phyloP scores from a whole-genome alignment of 2,888 invertebrate genomes.

The Drosophila basisetae region DNA sequence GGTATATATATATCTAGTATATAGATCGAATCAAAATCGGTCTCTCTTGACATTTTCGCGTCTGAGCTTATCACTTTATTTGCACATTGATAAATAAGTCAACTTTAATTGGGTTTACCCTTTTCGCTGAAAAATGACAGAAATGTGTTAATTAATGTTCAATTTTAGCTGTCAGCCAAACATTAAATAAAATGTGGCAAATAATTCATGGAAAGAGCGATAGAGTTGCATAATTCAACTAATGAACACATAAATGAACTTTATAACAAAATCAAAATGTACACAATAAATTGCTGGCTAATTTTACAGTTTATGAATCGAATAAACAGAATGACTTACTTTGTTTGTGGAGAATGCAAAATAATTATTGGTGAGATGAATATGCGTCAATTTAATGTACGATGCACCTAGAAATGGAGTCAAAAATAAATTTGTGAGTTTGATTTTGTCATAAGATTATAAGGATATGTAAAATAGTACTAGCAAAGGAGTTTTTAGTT shows the following conservation, averaged over 20 bases:
- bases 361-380: neutral
- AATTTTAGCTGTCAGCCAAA: conserved; percentile 3
- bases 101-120: conserved; percentile 27
- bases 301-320: neutral
- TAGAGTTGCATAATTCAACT: neutral
- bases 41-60: conserved; percentile 23
- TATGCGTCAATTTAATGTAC: neutral
- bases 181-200: neutral
- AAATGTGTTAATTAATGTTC: conserved; percentile 26
- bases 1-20: conserved; percentile 19
- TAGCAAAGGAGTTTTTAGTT: too few species aligned
- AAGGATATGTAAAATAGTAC: neutral
- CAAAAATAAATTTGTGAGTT: neutral
- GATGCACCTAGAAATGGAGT: neutral
- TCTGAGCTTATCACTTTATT: neutral
- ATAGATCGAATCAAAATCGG: conserved; percentile 54
- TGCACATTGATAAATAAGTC: conserved; percentile 22
- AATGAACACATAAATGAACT: neutral
- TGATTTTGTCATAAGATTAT: neutral
- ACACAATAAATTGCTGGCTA: neutral
- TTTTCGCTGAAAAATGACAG: conserved; percentile 8
- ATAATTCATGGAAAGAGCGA: neutral
- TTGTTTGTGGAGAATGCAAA: neutral
- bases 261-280: too few species aligned
- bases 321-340: neutral